Conservation (phyloP, 1,140 invertebrate species). For the Heliconius melpomene region DNA sequence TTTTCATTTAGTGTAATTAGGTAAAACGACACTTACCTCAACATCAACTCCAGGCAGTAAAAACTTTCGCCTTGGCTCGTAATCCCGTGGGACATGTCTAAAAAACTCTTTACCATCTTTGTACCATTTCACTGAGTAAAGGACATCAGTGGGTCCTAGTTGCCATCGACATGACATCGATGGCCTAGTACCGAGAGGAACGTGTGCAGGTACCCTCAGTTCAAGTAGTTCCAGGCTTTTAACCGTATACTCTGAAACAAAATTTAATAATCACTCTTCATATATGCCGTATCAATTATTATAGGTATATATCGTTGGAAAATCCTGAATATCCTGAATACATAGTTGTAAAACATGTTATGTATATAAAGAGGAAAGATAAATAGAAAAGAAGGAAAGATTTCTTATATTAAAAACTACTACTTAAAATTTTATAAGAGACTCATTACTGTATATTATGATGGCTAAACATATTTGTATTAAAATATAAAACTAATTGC, state of each 20-base stretch:
- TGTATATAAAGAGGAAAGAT: not conserved
- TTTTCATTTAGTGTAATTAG: not conserved
- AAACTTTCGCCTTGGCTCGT: constrained; percentile 88
- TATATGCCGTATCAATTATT: too few relatives aligned
- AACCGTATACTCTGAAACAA: constrained; percentile 64
- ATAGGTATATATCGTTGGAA: not conserved
- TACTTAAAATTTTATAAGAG: too few relatives aligned
- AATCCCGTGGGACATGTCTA: constrained; percentile 88
- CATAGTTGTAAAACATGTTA: not conserved
- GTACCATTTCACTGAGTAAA: constrained; percentile 95
- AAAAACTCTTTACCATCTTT: constrained; percentile 94
- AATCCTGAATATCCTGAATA: too few relatives aligned
- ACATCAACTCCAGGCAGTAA: constrained; percentile 89
- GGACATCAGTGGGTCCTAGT: constrained; percentile 87
- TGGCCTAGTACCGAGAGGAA: constrained; percentile 84
- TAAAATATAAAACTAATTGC: not conserved
- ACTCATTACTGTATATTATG: too few relatives aligned
- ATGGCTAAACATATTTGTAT: not conserved
- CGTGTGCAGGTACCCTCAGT: constrained; percentile 85
- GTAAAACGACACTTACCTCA: constrained; percentile 81
- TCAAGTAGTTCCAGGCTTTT: constrained; percentile 83
- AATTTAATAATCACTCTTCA: not conserved
- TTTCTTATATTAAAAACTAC: too few relatives aligned
- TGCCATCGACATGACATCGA: constrained; percentile 89
- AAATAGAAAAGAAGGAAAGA: too few relatives aligned